Evolutionary conservation across 2,888 invertebrate species (phyloP).

Genomic region (Sialis fuliginosa): DNA sequence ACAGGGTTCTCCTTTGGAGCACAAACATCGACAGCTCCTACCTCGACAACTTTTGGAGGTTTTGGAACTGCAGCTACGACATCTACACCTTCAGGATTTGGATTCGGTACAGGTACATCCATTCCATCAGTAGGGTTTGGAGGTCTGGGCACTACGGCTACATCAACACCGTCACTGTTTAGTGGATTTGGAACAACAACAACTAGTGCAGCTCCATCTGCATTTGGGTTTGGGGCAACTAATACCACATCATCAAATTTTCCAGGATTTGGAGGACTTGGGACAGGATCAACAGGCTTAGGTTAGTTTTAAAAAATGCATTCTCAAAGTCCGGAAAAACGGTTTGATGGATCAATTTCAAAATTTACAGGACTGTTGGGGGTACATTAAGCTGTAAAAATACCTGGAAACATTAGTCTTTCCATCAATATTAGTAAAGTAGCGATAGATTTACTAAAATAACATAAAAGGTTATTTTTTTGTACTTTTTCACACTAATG

Average conservation of each 20-base stretch:
- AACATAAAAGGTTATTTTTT: too few species aligned
- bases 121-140: slow-evolving; percentile 13
- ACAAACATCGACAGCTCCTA: slow-evolving; percentile 25
- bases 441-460: too few species aligned
- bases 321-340: too few species aligned
- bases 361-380: too few species aligned
- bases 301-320: slow-evolving; percentile 2
- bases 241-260: slow-evolving; percentile 8
- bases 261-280: slow-evolving; percentile 14
- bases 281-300: slow-evolving; percentile 4
- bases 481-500: too few species aligned
- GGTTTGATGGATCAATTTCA: too few species aligned
- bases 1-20: slow-evolving; percentile 24
- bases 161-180: slow-evolving; percentile 12
- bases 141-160: slow-evolving; percentile 16
- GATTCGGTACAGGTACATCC: slow-evolving; percentile 19
- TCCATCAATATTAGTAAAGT: too few species aligned
- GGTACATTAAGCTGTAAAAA: too few species aligned
- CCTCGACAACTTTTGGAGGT: slow-evolving; percentile 27
- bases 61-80: slow-evolving; percentile 30
- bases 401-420: too few species aligned
- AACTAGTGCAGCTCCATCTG: slow-evolving; percentile 17
- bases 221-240: slow-evolving; percentile 25
- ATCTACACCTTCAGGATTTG: slow-evolving; percentile 29
- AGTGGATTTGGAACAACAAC: slow-evolving; percentile 16